Evolutionary conservation across 2,888 invertebrate genomes (phyloP).

Genomic region (Hanleya hanleyi): DNA sequence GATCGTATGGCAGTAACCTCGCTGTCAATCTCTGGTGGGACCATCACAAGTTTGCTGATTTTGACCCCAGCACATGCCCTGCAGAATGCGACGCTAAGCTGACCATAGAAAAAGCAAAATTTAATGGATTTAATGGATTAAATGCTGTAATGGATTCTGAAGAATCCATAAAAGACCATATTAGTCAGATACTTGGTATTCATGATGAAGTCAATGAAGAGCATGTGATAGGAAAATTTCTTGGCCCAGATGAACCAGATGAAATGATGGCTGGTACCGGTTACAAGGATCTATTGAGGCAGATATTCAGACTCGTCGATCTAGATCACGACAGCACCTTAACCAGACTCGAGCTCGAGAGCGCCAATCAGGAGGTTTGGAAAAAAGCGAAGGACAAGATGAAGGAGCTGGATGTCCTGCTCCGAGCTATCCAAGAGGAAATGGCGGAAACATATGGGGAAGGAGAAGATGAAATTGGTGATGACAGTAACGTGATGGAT

Average conservation of each 20-base stretch:
- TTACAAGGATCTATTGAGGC: background rate
- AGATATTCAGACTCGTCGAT: slow-evolving; percentile 3
- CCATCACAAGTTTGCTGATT: slow-evolving; percentile 42
- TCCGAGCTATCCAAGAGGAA: background rate
- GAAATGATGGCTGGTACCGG: background rate
- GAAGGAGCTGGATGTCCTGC: background rate
- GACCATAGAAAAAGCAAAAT: slow-evolving; percentile 49
- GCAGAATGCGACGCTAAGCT: slow-evolving; percentile 41
- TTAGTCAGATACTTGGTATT: background rate
- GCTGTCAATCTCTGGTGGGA: slow-evolving; percentile 71
- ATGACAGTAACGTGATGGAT: too few relatives aligned
- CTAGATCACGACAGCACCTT: background rate
- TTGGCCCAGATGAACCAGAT: background rate
- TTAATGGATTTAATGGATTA: slow-evolving; percentile 48
- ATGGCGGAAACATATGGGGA: background rate
- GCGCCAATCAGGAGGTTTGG: background rate
- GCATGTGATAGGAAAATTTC: background rate
- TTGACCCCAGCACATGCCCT: slow-evolving; percentile 50
- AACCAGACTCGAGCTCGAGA: background rate
- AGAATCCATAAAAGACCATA: slow-evolving; percentile 21
- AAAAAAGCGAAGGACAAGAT: background rate
- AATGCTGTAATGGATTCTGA: slow-evolving; percentile 24
- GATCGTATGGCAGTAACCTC: slow-evolving; percentile 66
- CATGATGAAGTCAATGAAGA: background rate
- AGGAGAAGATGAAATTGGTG: too few relatives aligned